Percentiles rank a stretch among this genome's conserved stretches.
Conservation (phyloP, 2,888 invertebrate genomes). For the Bombyx huttoni region DNA sequence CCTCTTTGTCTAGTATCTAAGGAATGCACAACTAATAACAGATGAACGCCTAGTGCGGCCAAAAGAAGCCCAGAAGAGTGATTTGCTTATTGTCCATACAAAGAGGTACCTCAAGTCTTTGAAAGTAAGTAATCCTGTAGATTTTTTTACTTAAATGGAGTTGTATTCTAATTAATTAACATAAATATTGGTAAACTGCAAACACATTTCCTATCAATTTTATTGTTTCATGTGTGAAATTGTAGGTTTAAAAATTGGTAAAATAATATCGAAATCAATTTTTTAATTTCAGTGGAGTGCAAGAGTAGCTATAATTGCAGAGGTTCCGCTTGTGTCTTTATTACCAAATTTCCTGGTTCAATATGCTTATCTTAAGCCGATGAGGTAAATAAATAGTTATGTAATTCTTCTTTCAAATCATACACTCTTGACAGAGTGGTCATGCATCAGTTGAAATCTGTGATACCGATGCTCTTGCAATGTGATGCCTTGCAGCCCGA, state of each 20-base stretch:
- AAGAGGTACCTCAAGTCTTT: constrained; percentile 81
- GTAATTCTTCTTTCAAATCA: no score
- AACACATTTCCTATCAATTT: no score
- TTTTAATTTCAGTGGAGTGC: constrained; percentile 78
- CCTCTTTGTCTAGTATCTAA: constrained; percentile 52
- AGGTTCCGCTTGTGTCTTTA: constrained; percentile 80
- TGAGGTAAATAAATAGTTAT: constrained; percentile 68
- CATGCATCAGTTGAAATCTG: no score
- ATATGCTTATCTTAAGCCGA: constrained; percentile 80
- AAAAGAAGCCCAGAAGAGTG: constrained; percentile 78
- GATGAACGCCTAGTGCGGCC: constrained; percentile 78
- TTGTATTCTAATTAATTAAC: no score
- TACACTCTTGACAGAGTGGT: no score
- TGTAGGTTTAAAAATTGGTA: no score
- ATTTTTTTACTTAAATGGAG: no score
- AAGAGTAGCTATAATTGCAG: constrained; percentile 84
- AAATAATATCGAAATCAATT: neutral
- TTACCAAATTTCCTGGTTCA: constrained; percentile 86
- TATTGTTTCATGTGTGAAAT: no score
- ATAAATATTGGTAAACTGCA: no score
- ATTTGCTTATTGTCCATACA: constrained; percentile 83
- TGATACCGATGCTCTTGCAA: no score
- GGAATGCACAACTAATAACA: constrained; percentile 74
- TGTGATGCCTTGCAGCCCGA: no score
- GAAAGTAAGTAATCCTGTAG: constrained; percentile 68